Base-by-base conservation (phyloP, 2,113 vertebrate species). In the Archocentrus centrarchus region DNA sequence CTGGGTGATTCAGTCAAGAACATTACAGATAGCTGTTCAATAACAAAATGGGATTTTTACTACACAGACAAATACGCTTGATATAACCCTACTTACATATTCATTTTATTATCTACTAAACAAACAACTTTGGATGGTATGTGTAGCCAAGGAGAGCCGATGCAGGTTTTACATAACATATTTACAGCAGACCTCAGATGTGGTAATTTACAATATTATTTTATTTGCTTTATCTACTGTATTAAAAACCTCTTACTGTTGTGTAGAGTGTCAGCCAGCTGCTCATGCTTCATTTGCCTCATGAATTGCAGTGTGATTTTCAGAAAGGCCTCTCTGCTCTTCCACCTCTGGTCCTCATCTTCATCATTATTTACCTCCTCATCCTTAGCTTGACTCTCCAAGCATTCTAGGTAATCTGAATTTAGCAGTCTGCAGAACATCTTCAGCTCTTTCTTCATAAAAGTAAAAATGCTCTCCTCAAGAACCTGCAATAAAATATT, bases 181-280 rank as follows among this genome's bases (percentile, higher is more conserved):
- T 32, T 17, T 61, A 0, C 11, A 61, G 8, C 27, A 44, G 11
- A 61, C 27, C 59, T 18, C 0, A 2, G 59, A 61, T n/a, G 39
- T 41, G 35, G 37, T 63, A n/a, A 66, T 15, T 41, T 35, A 35
- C 35, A 7, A 30, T 30, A 2, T 30, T 30, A 2, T 41, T 0
- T 64, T 22, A 37, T 73, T 0, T 70, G 0, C 0, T 0, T 32
- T 30, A 57, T 57, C 20, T 10, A 22, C 4, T 0, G 0, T 58
- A 58, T 58, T 75, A 57, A 75, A 75, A 37, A 53, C 2, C 13
- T 60, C 84, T 85, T 81, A 92, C 88, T 83, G 50, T 27, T 85
- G 20, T 81, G 60, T 30, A 92, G 83, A 73, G 1, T 9, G 27
- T 80, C 22, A 13, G 91, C 89, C 66, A 89, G 3, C 13, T 32